A percentile compares a stretch with the other conserved stretches of the same genome.
Conservation (phyloP, 2,113 vertebrate species). For the Xenopus laevis region DNA sequence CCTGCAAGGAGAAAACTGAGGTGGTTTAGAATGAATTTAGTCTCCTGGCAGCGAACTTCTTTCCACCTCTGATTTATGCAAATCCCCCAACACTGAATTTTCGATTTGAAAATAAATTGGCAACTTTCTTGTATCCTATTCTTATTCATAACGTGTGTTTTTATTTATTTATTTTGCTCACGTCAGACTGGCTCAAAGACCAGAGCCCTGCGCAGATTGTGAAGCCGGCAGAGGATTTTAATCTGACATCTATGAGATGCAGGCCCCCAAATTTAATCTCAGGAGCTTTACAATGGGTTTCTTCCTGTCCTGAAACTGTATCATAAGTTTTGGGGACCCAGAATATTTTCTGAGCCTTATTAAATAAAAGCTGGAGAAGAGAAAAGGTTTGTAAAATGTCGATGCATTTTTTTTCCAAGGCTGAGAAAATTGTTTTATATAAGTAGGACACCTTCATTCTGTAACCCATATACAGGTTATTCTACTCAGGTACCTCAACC, state of each 20-base stretch:
- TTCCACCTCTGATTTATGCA: slow-evolving; percentile 61
- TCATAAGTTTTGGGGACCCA: background rate
- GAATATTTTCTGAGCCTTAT: background rate
- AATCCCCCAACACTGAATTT: slow-evolving; percentile 59
- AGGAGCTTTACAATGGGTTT: slow-evolving; percentile 9
- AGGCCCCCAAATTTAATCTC: slow-evolving; percentile 19
- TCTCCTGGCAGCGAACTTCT: slow-evolving; percentile 55
- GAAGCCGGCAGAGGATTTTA: slow-evolving; percentile 9
- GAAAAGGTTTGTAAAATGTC: background rate
- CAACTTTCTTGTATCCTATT: slow-evolving; percentile 5
- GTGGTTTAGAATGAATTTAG: slow-evolving; percentile 53
- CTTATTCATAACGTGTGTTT: background rate
- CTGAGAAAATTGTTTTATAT: background rate
- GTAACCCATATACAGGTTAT: background rate
- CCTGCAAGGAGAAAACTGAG: slow-evolving; percentile 40
- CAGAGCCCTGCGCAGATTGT: background rate
- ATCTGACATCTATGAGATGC: slow-evolving; percentile 19
- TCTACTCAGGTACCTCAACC: no score
- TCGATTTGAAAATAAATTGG: slow-evolving; percentile 66
- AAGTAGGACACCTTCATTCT: background rate
- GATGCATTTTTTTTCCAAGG: background rate
- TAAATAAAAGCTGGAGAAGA: background rate
- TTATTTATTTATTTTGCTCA: no score
- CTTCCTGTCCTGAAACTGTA: background rate
- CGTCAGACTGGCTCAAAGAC: background rate